Base-by-base conservation (phyloP, 2,888 invertebrate species). In the Netelia melanura region DNA sequence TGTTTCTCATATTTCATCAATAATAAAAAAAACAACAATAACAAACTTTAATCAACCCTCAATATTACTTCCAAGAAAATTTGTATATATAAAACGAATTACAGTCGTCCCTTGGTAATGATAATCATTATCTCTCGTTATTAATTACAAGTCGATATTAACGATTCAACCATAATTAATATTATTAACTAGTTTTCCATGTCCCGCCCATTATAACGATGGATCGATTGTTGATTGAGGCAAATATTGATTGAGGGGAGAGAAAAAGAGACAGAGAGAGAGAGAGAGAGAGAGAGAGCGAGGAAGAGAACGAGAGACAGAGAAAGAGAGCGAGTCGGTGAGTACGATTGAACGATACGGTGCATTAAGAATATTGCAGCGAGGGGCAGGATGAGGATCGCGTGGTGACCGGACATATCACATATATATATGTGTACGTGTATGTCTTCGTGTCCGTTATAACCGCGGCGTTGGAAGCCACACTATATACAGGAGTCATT, bases 351-450 rank as follows among this genome's bases (percentile, higher is more conserved):
- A 30, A 80, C 67, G 65, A 72, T 61, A 78, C 54, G 56, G 76
- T 56, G 79, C 54, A 71, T 80, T 72, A 72, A 72, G 67, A 72
- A 83, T 76, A 76, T 79, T 76, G 25, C 70, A 77, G 56, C 30
- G 30, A 48, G 43, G 61, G 44, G 23, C n/a, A 56, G 64, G 54
- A 64, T 43, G 52, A 17, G 38, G 88, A 88, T 90, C 89, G 91
- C 90, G 90, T 91, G 91, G 90, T 85, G 81, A 75, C 83, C 75
- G 88, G 89, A 89, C 90, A 89, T 91, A 85, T 83, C 87, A 89
- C 87, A 89, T 90, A 74, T 67, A 71, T 56, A 72, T 52, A 65
- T 72, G 58, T 71, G 17, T 62, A 23, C 23, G 1, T 64, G 30
- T 43, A 52, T 38, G 8, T 52, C 23, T 52, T 17, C 87, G 67